phyloP scores from a whole-genome alignment of 2,888 invertebrate species.

The Sarcophaga caerulescens region DNA sequence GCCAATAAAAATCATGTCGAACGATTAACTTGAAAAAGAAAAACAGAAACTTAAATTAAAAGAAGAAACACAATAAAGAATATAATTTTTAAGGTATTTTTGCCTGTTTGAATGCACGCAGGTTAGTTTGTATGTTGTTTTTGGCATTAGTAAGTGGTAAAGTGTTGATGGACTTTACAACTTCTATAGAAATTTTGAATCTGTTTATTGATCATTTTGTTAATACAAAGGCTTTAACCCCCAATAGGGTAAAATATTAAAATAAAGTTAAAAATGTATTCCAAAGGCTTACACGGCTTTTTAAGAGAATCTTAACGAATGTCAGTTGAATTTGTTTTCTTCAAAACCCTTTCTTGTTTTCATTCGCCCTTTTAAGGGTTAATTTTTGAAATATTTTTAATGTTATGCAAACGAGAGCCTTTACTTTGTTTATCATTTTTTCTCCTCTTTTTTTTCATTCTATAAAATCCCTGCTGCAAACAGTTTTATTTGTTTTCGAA shows the following conservation, averaged over 20 bases:
- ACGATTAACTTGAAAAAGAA: slow-evolving; percentile 50
- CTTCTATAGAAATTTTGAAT: slow-evolving; percentile 34
- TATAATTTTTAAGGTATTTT: not conserved
- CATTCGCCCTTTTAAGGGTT: slow-evolving; percentile 11
- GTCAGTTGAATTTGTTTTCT: too few species aligned
- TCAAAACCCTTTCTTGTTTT: not conserved
- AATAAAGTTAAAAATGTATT: too few species aligned
- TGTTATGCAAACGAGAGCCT: slow-evolving; percentile 52
- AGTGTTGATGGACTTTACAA: slow-evolving; percentile 71
- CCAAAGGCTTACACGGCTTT: too few species aligned
- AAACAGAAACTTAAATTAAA: too few species aligned
- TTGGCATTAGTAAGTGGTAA: slow-evolving; percentile 60
- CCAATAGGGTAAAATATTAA: not conserved
- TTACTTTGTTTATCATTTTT: slow-evolving; percentile 26
- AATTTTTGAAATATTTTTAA: slow-evolving; percentile 21
- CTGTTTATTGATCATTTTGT: slow-evolving; percentile 54
- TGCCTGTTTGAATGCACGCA: too few species aligned
- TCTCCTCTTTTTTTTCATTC: not conserved
- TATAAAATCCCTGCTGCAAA: not conserved
- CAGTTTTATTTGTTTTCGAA: slow-evolving; percentile 28
- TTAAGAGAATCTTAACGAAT: too few species aligned
- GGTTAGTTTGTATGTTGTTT: not conserved
- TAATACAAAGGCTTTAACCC: slow-evolving; percentile 29
- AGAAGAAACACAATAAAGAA: too few species aligned
- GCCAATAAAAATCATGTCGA: slow-evolving; percentile 64